Evolutionary conservation across 2,888 invertebrate species (phyloP), one percentile per base, ranked within the genome.

Genomic region (Acrobasis suavella): DNA sequence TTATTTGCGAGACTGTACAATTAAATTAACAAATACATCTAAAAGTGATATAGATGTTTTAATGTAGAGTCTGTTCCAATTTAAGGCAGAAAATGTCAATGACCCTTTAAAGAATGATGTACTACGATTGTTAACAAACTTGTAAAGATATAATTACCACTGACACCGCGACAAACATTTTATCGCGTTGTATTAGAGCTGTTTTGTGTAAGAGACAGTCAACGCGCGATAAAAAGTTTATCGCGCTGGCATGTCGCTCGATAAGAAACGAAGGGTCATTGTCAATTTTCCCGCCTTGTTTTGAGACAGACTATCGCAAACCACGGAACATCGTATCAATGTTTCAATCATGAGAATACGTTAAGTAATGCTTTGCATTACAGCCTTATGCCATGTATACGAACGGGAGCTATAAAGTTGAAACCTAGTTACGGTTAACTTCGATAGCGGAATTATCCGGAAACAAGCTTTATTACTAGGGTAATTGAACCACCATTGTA

Each of bases 341-440:
- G 66, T 67, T 66, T 65, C 65, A 67, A 74, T 80, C 80, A 85
- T 72, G 75, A 72, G 70, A 72, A 81, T 80, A 86, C 80, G 80
- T 81, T 80, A 81, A 77, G 91, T 89, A 89, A 91, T 91, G 89
- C 85, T 63, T 63, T 66, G 85, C 87, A 90, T 92, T 90, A 85
- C 92, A 93, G 94, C 95, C 95, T 95, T 95, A 94, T 93, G 92
- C 93, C 93, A 94, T 94, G 95, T 95, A 95, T 95, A 95, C 95
- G 95, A 94, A 82, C 77, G 86, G 83, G 77, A 81, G 85, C 91
- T 84, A 83, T 78, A 78, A 82, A 78, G 82, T 84, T 82, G 80
- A 84, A 83, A 81, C 83, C 83, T 86, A 83, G 84, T 84, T 82
- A 76, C 79, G 81, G 79, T 82, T 78, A 76, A 75, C 79, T 82